Conservation (phyloP, 2,888 invertebrate genomes). For the Nineta flava region DNA sequence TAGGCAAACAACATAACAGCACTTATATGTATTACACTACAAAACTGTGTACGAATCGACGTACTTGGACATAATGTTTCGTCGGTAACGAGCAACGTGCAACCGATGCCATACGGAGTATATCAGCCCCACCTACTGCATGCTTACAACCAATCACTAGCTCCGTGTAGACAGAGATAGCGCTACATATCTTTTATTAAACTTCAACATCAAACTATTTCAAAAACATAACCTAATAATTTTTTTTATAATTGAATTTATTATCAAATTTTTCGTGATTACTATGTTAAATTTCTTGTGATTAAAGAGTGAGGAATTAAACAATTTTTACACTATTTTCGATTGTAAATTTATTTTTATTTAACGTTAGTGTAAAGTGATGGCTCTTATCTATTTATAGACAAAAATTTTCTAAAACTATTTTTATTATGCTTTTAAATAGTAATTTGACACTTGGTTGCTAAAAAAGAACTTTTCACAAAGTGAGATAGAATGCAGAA, state of each 20-base stretch:
- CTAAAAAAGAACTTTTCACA: background rate
- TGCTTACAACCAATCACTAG: background rate
- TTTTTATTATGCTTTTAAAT: background rate
- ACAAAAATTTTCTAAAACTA: background rate
- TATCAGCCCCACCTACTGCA: slow-evolving; percentile 1
- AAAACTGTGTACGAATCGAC: background rate
- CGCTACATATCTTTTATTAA: background rate
- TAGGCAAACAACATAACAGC: too few relatives aligned
- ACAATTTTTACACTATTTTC: too few relatives aligned
- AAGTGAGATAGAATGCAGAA: background rate
- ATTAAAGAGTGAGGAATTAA: too few relatives aligned
- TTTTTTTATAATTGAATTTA: background rate
- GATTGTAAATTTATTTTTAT: too few relatives aligned
- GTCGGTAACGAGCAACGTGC: background rate
- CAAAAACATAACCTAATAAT: background rate
- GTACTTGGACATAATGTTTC: slow-evolving; percentile 4
- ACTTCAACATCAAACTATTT: background rate
- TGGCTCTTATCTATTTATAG: too few relatives aligned
- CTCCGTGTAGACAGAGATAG: background rate
- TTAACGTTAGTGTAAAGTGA: too few relatives aligned
- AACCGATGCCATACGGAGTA: background rate
- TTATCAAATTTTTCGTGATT: background rate
- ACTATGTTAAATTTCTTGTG: too few relatives aligned
- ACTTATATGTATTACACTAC: too few relatives aligned
- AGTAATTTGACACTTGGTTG: background rate